Evolutionary conservation across 2,113 vertebrate genomes (phyloP), one percentile per base, ranked within the genome.

Genomic region (Xyliphius kryptos): DNA sequence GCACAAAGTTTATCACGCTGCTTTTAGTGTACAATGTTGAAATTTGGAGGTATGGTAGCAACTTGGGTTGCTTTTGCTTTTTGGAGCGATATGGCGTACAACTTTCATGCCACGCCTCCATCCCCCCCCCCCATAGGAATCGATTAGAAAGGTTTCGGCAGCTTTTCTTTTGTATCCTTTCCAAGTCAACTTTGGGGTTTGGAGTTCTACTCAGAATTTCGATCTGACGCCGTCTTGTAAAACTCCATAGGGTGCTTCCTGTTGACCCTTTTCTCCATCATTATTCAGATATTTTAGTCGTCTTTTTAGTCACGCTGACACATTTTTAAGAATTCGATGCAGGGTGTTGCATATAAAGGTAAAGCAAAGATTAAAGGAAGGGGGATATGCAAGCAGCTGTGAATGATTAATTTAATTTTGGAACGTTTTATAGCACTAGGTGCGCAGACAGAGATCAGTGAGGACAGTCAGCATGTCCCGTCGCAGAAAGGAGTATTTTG

Each of bases 361-460:
- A 75, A 64, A 60, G 40, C 67, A 74, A 51, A 70, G 76, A 53
- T 80, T 76, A 81, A 82, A 77, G 52, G 7, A 58, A 41, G n/a
- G 14, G 41, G 43, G 41, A 69, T 10, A 40, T 71, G 22, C 56
- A 74, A 47, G 70, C 72, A 57, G 49, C 69, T 69, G 48, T 9
- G 63, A 71, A 72, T 76, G 75, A 84, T 87, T 85, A 52, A 86
- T 86, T 78, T 75, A 40, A 11, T 76, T 82, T 79, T 81, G 81
- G 59, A 53, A 38, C 69, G 21, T 56, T 65, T 74, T 75, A 67
- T 66, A 46, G 21, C 67, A 9, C 56, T 75, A 77, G 79, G 72
- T 81, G 69, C 73, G 77, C 60, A 66, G 73, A 66, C 72, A 68
- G 79, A 80, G 79, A 82, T 68, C 74, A 21, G 70, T 55, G 65